phyloP scores from a whole-genome alignment of 2,888 invertebrate genomes.

The Baronia brevicornis region DNA sequence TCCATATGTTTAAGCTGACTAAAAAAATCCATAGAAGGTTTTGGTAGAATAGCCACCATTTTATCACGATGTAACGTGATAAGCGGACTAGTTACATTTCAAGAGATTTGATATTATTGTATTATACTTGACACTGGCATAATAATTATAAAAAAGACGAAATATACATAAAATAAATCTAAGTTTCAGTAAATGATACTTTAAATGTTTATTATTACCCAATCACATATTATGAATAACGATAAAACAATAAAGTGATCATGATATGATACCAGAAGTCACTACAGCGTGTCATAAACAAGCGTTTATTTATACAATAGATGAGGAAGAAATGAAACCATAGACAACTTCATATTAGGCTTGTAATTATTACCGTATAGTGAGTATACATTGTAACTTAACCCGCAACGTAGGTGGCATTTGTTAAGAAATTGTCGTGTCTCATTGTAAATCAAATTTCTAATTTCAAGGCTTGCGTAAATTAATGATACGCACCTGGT shows the following conservation, averaged over 20 bases:
- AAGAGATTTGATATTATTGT: too few relatives aligned
- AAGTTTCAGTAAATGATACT: too few relatives aligned
- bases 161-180: too few relatives aligned
- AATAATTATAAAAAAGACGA: too few relatives aligned
- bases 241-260: conserved; percentile 4
- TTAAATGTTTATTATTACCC: conserved; percentile 1
- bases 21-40: too few relatives aligned
- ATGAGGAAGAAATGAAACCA: conserved; percentile 6
- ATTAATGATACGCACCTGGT: too few relatives aligned
- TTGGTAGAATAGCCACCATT: too few relatives aligned
- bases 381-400: conserved; percentile 8
- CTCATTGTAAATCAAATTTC: conserved; percentile 6
- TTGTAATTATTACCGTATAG: conserved; percentile 1
- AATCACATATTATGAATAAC: conserved; percentile 2
- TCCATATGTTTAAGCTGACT: too few relatives aligned
- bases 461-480: too few relatives aligned
- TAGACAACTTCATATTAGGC: not conserved
- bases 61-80: too few relatives aligned
- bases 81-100: too few relatives aligned
- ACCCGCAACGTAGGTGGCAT: not conserved
- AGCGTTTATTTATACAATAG: not conserved
- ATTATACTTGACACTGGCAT: too few relatives aligned
- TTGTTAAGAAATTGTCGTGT: not conserved
- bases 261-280: conserved; percentile 5
- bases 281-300: conserved; percentile 1